Percentiles rank a stretch among this genome's conserved stretches.
Conservation (phyloP, 2,797 vertebrate genomes). For the Poeciliopsis infans region DNA sequence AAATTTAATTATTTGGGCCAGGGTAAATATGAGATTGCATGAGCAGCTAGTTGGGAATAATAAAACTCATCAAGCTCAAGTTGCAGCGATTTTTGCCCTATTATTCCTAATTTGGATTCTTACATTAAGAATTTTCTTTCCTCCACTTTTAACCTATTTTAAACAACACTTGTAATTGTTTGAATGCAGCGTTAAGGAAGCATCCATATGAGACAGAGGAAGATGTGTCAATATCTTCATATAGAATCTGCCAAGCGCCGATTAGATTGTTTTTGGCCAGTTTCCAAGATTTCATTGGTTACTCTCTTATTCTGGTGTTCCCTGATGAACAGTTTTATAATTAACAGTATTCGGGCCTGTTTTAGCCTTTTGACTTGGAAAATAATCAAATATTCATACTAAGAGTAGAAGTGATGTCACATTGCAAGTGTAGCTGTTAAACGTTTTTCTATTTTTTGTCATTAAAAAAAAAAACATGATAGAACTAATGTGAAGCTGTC, state of each 20-base stretch:
- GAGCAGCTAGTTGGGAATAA: constrained; percentile 13
- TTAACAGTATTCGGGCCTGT: neutral
- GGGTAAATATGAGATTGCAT: constrained; percentile 36
- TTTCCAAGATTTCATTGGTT: neutral
- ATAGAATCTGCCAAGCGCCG: constrained; percentile 20
- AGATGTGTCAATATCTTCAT: constrained; percentile 59
- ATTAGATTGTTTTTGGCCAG: neutral
- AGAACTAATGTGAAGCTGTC: neutral
- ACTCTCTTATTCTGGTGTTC: neutral
- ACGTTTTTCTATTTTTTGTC: neutral
- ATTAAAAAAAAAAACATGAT: neutral
- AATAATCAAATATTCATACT: neutral
- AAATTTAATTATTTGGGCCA: constrained; percentile 52
- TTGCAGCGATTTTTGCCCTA: constrained; percentile 2
- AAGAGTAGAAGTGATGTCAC: neutral
- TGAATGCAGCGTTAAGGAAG: constrained; percentile 52
- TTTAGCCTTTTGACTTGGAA: neutral
- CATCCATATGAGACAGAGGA: constrained; percentile 47
- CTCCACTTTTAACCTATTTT: constrained; percentile 5
- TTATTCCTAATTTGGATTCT: constrained; percentile 19
- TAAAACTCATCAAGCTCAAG: constrained; percentile 8
- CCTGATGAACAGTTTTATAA: neutral
- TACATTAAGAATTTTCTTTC: constrained; percentile 1
- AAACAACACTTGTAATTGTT: constrained; percentile 34
- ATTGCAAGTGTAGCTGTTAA: neutral